A percentile compares a stretch with the other conserved stretches of the same genome.
Conservation (phyloP, 2,797 vertebrate genomes). For the Syncerus caffer region DNA sequence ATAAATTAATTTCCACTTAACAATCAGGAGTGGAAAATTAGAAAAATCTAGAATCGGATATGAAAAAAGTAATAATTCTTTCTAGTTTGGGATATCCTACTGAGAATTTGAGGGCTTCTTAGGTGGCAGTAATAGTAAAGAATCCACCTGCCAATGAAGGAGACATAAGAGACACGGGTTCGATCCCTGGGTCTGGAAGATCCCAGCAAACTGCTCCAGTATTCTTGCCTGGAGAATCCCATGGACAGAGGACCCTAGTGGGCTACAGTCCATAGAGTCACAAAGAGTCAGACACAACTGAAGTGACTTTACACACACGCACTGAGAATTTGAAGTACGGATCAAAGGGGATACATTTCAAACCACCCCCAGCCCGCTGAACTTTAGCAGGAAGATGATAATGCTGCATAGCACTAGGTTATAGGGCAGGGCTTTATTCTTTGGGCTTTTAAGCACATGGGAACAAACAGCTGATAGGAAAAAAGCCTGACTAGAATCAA, state of each 20-base stretch:
- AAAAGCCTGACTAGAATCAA: neutral
- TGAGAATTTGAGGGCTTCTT: neutral
- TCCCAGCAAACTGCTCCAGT: neutral
- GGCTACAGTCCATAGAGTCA: neutral
- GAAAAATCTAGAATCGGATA: neutral
- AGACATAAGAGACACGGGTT: neutral
- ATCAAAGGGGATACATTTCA: neutral
- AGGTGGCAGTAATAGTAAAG: neutral
- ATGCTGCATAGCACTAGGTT: neutral
- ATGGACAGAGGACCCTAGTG: neutral
- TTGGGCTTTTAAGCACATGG: neutral
- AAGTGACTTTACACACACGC: neutral
- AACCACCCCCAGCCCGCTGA: neutral
- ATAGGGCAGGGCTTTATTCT: neutral
- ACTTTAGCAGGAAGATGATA: neutral
- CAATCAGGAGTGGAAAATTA: neutral
- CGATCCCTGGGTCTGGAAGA: neutral
- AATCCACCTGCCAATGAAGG: neutral
- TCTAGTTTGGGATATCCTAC: neutral
- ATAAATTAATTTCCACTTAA: no score
- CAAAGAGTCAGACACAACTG: neutral
- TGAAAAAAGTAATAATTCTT: neutral
- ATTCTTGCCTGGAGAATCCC: neutral
- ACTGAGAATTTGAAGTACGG: neutral
- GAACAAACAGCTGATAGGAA: rapidly evolving